phyloP scores from a whole-genome alignment of 2,113 vertebrate species.

The Chloropsis cyanopogon region DNA sequence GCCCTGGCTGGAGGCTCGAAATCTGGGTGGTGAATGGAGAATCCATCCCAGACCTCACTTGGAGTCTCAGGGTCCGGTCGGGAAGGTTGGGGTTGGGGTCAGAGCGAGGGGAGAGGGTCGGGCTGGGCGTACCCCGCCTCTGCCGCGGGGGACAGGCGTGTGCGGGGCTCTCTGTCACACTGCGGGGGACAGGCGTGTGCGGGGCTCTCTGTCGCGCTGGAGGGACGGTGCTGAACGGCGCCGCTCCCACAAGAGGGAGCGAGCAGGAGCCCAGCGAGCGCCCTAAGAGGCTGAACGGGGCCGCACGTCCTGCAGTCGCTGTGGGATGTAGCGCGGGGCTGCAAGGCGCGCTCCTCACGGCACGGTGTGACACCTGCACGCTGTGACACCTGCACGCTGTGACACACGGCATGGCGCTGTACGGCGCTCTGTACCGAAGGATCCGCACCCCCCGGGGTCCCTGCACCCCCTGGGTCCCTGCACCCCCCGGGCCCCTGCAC shows the following conservation, averaged over 20 bases:
- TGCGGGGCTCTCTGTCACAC: neutral
- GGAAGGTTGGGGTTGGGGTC: neutral
- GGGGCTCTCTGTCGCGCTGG: neutral
- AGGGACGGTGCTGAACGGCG: neutral
- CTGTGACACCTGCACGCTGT: neutral
- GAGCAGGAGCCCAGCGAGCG: neutral
- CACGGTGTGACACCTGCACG: neutral
- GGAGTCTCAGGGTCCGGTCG: accelerated
- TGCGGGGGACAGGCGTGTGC: neutral
- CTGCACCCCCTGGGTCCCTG: neutral
- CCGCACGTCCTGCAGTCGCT: accelerated
- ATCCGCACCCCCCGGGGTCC: accelerated
- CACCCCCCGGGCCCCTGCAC: accelerated
- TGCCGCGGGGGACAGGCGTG: accelerated
- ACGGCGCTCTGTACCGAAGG: accelerated
- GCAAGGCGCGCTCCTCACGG: accelerated
- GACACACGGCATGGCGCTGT: neutral
- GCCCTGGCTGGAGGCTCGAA: neutral
- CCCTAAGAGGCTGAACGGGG: neutral
- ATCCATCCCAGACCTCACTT: neutral
- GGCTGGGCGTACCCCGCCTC: neutral
- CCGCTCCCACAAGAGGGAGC: neutral
- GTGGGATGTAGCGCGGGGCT: accelerated
- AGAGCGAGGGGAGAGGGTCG: neutral
- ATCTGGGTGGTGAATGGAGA: neutral